Percentiles rank a stretch among this genome's conserved stretches.
phyloP scores from a whole-genome alignment of 2,113 vertebrate species.

The Excalfactoria chinensis region DNA sequence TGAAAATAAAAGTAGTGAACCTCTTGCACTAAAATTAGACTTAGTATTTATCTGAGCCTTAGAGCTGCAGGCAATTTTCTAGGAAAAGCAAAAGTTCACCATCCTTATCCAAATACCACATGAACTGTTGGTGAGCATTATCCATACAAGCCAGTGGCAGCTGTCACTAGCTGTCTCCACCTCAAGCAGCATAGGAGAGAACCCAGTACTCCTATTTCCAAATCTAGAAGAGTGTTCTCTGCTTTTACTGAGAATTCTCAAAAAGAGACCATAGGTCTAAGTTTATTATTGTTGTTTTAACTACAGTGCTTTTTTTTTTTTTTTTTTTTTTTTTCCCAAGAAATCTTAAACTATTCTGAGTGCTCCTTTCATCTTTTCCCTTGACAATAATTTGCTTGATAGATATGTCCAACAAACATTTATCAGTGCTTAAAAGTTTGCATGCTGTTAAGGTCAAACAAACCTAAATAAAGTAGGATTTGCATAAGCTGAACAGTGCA shows the following conservation, averaged over 20 bases:
- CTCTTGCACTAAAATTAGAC: not conserved
- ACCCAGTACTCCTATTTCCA: not conserved
- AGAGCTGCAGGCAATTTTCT: not conserved
- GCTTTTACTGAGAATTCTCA: not conserved
- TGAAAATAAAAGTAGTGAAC: not conserved
- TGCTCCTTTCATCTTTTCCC: not conserved
- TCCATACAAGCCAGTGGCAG: not conserved
- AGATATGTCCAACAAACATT: not conserved
- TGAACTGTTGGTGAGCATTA: not conserved
- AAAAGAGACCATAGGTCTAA: rapidly evolving
- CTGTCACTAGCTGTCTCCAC: not conserved
- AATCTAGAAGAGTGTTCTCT: not conserved
- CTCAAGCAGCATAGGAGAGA: not conserved
- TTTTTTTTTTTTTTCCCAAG: not conserved
- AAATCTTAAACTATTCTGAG: not conserved
- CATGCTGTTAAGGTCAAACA: not conserved
- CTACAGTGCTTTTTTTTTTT: not conserved
- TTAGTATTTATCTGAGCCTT: rapidly evolving
- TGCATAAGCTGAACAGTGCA: not conserved
- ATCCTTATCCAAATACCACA: not conserved
- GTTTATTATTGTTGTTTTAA: not conserved
- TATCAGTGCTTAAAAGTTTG: not conserved
- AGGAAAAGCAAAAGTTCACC: not conserved
- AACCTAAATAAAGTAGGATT: not conserved
- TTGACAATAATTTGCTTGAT: not conserved